phyloP scores from a whole-genome alignment of 2,797 vertebrate species.

The Monodelphis domestica region DNA sequence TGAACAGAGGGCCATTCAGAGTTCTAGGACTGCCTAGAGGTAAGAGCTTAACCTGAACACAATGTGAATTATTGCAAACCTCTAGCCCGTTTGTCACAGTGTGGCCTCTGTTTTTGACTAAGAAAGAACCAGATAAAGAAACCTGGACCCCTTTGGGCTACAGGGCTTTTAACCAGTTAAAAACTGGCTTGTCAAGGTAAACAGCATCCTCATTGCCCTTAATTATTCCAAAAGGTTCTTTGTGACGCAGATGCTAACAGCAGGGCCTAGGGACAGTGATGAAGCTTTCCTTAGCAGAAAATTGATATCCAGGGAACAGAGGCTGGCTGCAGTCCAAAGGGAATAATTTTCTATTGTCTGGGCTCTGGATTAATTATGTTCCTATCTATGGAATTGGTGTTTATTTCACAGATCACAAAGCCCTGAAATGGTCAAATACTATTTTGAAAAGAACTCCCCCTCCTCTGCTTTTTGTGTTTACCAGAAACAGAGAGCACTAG shows the following conservation, averaged over 20 bases:
- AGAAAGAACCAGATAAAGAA: not conserved
- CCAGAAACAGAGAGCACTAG: not conserved
- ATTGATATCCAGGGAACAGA: not conserved
- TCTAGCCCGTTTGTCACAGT: not conserved
- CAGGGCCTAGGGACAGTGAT: not conserved
- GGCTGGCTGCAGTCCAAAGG: not conserved
- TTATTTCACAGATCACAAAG: not conserved
- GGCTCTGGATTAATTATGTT: not conserved
- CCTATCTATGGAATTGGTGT: not conserved
- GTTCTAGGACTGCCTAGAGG: not conserved
- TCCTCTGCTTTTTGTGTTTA: not conserved
- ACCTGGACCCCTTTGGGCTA: not conserved
- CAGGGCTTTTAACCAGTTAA: not conserved
- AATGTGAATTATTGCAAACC: not conserved
- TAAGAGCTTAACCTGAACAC: not conserved
- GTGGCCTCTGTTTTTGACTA: not conserved
- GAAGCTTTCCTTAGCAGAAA: not conserved
- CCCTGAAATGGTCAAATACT: not conserved
- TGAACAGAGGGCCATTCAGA: not conserved
- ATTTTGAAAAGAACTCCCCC: not conserved
- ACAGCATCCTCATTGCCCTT: not conserved
- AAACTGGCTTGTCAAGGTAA: not conserved
- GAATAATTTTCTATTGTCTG: not conserved
- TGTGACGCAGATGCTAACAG: not conserved
- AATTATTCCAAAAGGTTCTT: not conserved